Evolutionary conservation across 1,140 invertebrate genomes (phyloP), one percentile per base, ranked within the genome.

Genomic region (Phenacoccus solenopsis): DNA sequence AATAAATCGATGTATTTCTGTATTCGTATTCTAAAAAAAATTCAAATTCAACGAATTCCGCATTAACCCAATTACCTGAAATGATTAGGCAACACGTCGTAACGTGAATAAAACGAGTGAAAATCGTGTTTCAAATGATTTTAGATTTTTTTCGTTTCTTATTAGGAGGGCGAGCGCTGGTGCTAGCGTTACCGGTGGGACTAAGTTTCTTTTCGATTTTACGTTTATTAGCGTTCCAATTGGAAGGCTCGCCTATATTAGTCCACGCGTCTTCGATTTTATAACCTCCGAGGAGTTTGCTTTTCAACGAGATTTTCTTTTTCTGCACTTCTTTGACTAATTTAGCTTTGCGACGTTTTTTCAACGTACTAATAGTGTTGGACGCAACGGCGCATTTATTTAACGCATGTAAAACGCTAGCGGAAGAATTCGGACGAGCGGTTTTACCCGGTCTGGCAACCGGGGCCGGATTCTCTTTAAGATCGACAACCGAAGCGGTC

Each of bases 171-270:
- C 59, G 59, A 24, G 25, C 21, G 21, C 59, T 64, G 1, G 59
- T 64, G 16, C 59, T 27, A 24, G 22, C 10, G 20, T 64, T 64
- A 10, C 59, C 59, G 13, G 10, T 64, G 2, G 59, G 59, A 25
- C 59, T 64, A 4, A 16, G 25, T 64, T 64, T 64, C 25, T 64
- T 64, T 16, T 64, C 59, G 21, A 64, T 64, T 64, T 64, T 64
- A 64, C 59, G 59, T 27, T 64, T 64, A 64, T 64, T 64, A 24
- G 59, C 59, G 25, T 64, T 64, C 21, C 59, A 27, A 27, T 64
- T 27, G 22, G 59, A 64, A 24, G 59, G 25, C 16, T 64, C 59
- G 25, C 59, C 59, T 24, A 13, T 24, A 64, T 16, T 64, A 16
- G 59, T 13, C 59, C 59, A 64, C 12, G 25, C 9, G 2, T 64